Conservation (phyloP, 2,113 vertebrate species). For the Cynocephalus volans region DNA sequence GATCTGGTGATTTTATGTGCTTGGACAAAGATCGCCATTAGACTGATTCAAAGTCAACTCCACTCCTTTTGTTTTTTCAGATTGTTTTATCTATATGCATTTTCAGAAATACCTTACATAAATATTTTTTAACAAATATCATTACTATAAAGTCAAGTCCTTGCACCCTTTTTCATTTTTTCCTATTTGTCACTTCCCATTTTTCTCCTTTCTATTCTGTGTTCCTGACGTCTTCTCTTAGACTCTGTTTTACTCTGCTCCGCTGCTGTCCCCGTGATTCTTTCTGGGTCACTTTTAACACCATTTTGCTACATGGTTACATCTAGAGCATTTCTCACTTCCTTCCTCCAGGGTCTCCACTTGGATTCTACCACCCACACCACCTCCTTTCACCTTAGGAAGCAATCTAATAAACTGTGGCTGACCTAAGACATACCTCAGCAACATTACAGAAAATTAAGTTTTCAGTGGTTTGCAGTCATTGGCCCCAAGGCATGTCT, state of each 20-base stretch:
- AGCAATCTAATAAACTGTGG: not conserved
- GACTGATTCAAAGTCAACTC: not conserved
- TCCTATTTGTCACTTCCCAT: not conserved
- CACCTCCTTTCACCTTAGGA: not conserved
- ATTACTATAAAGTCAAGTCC: not conserved
- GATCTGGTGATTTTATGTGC: not conserved
- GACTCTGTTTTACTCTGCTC: not conserved
- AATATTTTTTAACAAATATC: not conserved
- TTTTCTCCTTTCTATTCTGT: not conserved
- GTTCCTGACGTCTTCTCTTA: not conserved
- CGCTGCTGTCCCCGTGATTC: not conserved
- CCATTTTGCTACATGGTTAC: not conserved
- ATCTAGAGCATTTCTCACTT: not conserved
- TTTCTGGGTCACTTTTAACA: not conserved
- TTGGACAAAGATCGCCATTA: not conserved
- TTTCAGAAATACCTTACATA: not conserved
- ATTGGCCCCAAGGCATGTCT: not conserved
- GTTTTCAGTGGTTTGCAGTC: not conserved
- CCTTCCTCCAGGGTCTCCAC: not conserved
- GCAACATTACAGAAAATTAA: not conserved
- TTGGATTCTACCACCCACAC: not conserved
- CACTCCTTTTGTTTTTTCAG: fast-evolving
- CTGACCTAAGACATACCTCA: not conserved
- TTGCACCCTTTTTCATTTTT: not conserved
- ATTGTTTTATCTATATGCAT: not conserved